Evolutionary conservation across 2,113 vertebrate species (phyloP).

Genomic region (Trematocara variabile): DNA sequence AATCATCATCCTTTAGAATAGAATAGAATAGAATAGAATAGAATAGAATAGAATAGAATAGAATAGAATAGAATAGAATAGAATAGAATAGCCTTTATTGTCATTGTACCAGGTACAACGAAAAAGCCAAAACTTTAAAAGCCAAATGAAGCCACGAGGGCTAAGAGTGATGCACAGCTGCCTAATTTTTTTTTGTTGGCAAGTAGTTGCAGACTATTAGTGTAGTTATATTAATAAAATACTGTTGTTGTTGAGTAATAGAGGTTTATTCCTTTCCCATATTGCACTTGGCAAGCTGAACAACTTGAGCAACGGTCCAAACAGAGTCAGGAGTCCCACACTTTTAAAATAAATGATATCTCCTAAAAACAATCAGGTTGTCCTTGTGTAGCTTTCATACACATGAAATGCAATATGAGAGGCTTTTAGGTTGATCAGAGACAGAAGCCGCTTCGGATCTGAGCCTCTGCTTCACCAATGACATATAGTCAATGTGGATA

Average conservation of each 20-base stretch:
- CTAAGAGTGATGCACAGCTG: neutral
- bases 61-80: too few species aligned
- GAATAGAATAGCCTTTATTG: too few species aligned
- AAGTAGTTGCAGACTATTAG: neutral
- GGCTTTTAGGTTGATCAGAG: neutral
- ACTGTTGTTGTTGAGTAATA: neutral
- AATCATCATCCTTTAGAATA: neutral
- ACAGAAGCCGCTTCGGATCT: neutral
- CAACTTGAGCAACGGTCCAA: neutral
- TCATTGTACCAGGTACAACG: too few species aligned
- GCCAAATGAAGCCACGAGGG: neutral
- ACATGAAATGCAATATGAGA: neutral
- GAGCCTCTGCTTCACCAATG: neutral
- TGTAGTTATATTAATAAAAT: neutral
- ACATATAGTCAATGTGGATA: neutral
- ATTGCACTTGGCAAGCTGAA: neutral
- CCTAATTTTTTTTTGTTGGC: neutral
- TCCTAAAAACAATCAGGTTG: neutral
- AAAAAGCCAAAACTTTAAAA: too few species aligned
- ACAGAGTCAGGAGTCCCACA: neutral
- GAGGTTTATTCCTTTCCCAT: neutral
- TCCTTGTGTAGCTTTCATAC: neutral
- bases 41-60: too few species aligned
- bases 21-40: too few species aligned
- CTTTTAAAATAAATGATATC: neutral